These are phyloP conservation scores for Hippocampus kuda DNA, from an alignment of 2,797 vertebrate species.

Conservation along the genomic window DNA sequence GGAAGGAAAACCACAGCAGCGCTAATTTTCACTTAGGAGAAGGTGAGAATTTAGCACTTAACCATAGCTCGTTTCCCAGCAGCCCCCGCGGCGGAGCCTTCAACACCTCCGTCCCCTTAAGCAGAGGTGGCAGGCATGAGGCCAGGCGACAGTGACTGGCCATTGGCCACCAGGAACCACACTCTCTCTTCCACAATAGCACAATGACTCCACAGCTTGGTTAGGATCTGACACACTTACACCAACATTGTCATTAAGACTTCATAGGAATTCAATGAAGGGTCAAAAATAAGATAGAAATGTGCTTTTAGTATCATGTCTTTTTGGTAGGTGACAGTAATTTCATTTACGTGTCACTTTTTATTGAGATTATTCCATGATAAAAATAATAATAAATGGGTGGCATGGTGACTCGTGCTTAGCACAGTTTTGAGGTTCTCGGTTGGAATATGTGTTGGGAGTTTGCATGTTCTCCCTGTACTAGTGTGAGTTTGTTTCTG, in stretches of 20 bases:
- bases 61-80: conserved; percentile 52
- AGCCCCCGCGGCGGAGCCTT: conserved; percentile 56
- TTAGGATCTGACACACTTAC: conserved; percentile 51
- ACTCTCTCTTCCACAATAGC: conserved; percentile 53
- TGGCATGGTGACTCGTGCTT: too few relatives aligned
- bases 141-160: conserved; percentile 60
- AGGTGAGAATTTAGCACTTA: conserved; percentile 66
- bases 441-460: too few relatives aligned
- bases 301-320: not conserved
- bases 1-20: conserved; percentile 56
- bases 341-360: not conserved
- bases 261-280: not conserved
- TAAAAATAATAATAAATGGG: too few relatives aligned
- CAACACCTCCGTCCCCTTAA: conserved; percentile 59
- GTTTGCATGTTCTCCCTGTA: too few relatives aligned
- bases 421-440: too few relatives aligned
- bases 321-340: not conserved
- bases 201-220: conserved; percentile 58
- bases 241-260: conserved; percentile 39
- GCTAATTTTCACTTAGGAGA: conserved; percentile 66
- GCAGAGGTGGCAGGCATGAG: conserved; percentile 51
- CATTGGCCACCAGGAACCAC: conserved; percentile 62
- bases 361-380: not conserved
- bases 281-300: not conserved
- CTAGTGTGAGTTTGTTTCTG: too few relatives aligned